Evolutionary conservation across 1,140 invertebrate species (phyloP).

Genomic region (Saccostrea glomerata): DNA sequence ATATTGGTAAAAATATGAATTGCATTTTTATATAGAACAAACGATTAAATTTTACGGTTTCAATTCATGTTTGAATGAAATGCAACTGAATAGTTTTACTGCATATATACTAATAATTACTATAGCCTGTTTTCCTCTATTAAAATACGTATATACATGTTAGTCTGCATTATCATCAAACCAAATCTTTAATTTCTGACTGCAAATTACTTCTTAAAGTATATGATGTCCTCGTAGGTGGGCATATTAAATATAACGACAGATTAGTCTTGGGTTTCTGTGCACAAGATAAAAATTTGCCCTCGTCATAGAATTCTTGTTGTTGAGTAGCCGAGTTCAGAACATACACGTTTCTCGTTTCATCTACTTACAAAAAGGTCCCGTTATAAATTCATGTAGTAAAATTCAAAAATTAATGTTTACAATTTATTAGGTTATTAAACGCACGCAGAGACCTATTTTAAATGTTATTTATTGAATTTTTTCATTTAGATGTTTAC

Average conservation of each 20-base stretch:
- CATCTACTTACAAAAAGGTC: neutral
- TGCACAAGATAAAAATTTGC: neutral
- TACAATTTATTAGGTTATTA: neutral
- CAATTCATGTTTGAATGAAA: too few species aligned
- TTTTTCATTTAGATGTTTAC: neutral
- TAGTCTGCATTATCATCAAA: neutral
- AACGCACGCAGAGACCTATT: slow-evolving; percentile 13
- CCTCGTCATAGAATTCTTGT: neutral
- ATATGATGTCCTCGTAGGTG: neutral
- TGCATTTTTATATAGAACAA: too few species aligned
- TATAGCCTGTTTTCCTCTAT: too few species aligned
- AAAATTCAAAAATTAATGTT: neutral
- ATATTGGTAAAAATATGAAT: too few species aligned
- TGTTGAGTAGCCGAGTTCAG: neutral
- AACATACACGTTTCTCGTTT: neutral
- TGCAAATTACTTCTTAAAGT: neutral
- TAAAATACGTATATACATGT: too few species aligned
- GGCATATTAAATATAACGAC: slow-evolving; percentile 12
- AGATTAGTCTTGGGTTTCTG: neutral
- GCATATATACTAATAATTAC: too few species aligned
- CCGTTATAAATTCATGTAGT: neutral
- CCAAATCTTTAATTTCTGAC: neutral
- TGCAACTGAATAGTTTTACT: too few species aligned
- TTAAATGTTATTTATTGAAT: neutral
- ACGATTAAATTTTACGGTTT: too few species aligned